Evolutionary conservation across 2,113 vertebrate genomes (phyloP).

Genomic region (Neogobius melanostomus): DNA sequence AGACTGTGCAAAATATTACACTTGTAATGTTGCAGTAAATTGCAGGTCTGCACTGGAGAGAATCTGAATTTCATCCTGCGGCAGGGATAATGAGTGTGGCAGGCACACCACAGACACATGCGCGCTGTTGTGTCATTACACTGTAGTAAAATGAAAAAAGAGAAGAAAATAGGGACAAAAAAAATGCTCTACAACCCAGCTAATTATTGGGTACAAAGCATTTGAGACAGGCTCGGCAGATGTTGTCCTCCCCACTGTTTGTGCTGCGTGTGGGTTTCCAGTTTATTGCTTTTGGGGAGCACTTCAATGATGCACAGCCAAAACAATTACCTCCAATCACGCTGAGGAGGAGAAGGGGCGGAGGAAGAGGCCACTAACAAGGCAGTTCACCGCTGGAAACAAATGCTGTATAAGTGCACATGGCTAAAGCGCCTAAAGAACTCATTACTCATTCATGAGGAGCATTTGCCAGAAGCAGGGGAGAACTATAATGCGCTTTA

Average conservation of each 20-base stretch:
- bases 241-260: background rate
- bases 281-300: constrained; percentile 37
- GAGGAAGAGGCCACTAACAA: constrained; percentile 60
- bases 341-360: constrained; percentile 20
- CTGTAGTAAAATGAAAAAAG: background rate
- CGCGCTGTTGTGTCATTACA: background rate
- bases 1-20: background rate
- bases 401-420: constrained; percentile 25
- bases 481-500: constrained; percentile 1
- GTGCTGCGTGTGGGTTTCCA: constrained; percentile 24
- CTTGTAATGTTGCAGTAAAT: constrained; percentile 3
- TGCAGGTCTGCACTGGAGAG: background rate
- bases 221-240: constrained; percentile 32
- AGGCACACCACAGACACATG: background rate
- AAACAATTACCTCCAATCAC: constrained; percentile 53
- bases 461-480: constrained; percentile 11
- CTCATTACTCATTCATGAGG: constrained; percentile 58
- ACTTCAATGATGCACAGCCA: constrained; percentile 37
- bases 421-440: constrained; percentile 28
- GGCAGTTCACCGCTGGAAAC: constrained; percentile 48
- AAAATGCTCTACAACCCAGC: too few species aligned
- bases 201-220: constrained; percentile 36
- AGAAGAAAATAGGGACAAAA: background rate
- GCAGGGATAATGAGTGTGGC: background rate
- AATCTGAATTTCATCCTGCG: background rate